These are phyloP conservation scores for Polyommatus icarus DNA, from an alignment of 2,888 invertebrate species.

Conservation along the genomic window DNA sequence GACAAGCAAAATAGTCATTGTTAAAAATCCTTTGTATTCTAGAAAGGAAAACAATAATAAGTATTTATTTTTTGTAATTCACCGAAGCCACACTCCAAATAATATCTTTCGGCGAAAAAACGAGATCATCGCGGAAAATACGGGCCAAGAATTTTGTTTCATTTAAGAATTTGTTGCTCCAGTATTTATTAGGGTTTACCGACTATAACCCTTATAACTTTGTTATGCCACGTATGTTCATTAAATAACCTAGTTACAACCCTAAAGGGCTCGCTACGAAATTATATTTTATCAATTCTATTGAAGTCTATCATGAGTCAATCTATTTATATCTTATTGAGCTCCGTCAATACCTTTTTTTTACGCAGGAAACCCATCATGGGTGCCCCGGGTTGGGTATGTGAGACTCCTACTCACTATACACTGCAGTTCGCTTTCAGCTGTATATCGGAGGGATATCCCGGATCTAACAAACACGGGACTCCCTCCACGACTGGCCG, in stretches of 20 bases:
- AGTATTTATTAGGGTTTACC: slow-evolving; percentile 21
- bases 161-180: slow-evolving; percentile 12
- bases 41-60: background rate
- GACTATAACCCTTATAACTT: slow-evolving; percentile 21
- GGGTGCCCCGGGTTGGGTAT: too few relatives aligned
- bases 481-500: too few relatives aligned
- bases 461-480: too few relatives aligned
- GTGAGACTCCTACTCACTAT: too few relatives aligned
- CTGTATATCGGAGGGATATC: too few relatives aligned
- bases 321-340: slow-evolving; percentile 9
- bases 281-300: slow-evolving; percentile 20
- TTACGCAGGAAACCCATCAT: too few relatives aligned
- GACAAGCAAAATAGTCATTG: too few relatives aligned
- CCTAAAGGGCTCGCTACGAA: background rate
- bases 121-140: background rate
- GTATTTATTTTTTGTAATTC: background rate
- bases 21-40: too few relatives aligned
- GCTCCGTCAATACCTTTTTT: background rate
- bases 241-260: slow-evolving; percentile 15
- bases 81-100: background rate
- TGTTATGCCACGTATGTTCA: slow-evolving; percentile 23
- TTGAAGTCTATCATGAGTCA: slow-evolving; percentile 8
- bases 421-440: too few relatives aligned
- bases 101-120: background rate
- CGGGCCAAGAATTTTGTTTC: slow-evolving; percentile 11